phyloP scores from a whole-genome alignment of 2,113 vertebrate genomes.

The Cyanoramphus novaezelandiae region DNA sequence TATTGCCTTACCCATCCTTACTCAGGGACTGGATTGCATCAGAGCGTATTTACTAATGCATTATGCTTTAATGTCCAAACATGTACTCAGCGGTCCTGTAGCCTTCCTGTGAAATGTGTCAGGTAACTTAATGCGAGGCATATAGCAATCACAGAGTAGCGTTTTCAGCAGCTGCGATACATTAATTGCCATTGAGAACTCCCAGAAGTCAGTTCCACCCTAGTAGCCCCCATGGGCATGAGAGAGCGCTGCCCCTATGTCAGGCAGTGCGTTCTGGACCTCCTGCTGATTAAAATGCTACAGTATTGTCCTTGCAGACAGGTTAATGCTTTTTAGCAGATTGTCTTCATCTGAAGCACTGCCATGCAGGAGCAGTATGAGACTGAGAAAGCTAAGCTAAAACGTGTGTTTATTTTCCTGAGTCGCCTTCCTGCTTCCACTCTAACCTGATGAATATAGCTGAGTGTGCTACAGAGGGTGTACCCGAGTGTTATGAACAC shows the following conservation, averaged over 20 bases:
- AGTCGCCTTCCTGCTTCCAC: background rate
- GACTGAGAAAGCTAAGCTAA: background rate
- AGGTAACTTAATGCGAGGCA: background rate
- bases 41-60: background rate
- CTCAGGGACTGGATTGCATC: background rate
- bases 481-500: background rate
- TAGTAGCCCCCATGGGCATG: fast-evolving
- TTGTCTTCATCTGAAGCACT: background rate
- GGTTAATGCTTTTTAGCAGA: background rate
- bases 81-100: background rate
- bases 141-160: background rate
- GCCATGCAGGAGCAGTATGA: background rate
- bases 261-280: background rate
- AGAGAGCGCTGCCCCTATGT: background rate
- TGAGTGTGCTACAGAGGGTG: background rate
- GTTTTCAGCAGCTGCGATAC: background rate
- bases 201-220: background rate
- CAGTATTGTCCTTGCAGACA: background rate
- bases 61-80: background rate
- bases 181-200: background rate
- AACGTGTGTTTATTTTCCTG: background rate
- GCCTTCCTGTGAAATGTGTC: background rate
- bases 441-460: background rate
- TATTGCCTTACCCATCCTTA: background rate
- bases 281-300: background rate